Evolutionary conservation across 2,797 vertebrate genomes (phyloP).

Genomic region (Margarornis squamiger): DNA sequence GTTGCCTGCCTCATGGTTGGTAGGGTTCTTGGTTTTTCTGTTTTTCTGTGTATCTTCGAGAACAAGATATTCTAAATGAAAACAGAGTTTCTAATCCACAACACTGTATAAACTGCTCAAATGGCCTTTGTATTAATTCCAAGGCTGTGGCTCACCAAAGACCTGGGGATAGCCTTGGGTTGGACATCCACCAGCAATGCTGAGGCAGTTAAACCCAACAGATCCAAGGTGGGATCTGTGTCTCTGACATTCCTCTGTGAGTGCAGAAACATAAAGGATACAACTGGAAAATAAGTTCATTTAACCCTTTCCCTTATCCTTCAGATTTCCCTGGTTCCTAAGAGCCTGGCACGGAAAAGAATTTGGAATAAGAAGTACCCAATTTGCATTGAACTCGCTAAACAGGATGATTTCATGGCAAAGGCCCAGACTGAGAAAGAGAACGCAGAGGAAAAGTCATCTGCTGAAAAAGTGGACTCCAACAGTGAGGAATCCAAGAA

Average conservation of each 20-base stretch:
- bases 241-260: not conserved
- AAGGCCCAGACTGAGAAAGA: conserved; percentile 85
- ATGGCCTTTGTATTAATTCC: not conserved
- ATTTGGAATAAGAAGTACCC: conserved; percentile 99
- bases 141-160: not conserved
- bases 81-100: not conserved
- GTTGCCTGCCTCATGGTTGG: not conserved
- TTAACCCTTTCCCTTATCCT: not conserved
- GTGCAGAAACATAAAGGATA: not conserved
- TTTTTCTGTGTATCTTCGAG: not conserved
- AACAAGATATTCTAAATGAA: not conserved
- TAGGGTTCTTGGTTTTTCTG: not conserved
- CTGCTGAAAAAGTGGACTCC: conserved; percentile 65
- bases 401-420: conserved; percentile 93
- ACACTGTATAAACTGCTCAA: not conserved
- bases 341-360: conserved; percentile 89
- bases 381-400: conserved; percentile 90
- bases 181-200: not conserved
- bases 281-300: not conserved
- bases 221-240: not conserved
- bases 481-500: conserved; percentile 74
- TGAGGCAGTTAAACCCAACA: not conserved
- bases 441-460: conserved; percentile 70
- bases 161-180: not conserved
- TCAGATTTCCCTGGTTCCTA: conserved; percentile 89